A percentile compares a stretch with the other conserved stretches of the same genome.
Evolutionary conservation across 2,797 vertebrate genomes (phyloP).

Genomic region (Melanotaenia pygmaea): DNA sequence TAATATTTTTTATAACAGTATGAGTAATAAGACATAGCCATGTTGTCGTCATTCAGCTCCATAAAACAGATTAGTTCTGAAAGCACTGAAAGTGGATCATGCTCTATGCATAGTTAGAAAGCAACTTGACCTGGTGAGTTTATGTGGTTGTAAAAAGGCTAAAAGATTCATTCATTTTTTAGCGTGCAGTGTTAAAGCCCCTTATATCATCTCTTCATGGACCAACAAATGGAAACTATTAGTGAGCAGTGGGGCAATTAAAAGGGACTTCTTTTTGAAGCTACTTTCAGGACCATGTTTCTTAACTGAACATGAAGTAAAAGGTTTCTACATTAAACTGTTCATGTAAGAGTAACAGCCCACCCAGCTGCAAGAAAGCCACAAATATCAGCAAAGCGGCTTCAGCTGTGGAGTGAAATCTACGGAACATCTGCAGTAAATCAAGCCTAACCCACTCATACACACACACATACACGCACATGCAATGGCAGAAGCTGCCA

Average conservation of each 20-base stretch:
- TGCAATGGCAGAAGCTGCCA: slow-evolving; percentile 21
- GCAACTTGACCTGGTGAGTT: slow-evolving; percentile 37
- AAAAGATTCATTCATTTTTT: slow-evolving; percentile 38
- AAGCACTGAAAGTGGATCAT: slow-evolving; percentile 13
- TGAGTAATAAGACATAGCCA: background rate
- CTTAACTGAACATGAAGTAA: slow-evolving; percentile 8
- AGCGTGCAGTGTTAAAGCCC: slow-evolving; percentile 25
- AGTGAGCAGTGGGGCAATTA: slow-evolving; percentile 31
- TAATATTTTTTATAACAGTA: slow-evolving; percentile 9
- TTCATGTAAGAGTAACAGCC: slow-evolving; percentile 21
- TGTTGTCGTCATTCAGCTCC: slow-evolving; percentile 10
- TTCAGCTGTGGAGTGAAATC: slow-evolving; percentile 61
- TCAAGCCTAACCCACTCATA: slow-evolving; percentile 54
- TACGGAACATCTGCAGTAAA: slow-evolving; percentile 70
- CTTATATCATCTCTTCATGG: slow-evolving; percentile 29
- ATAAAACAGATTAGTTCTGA: slow-evolving; percentile 18
- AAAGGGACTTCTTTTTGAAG: slow-evolving; percentile 49
- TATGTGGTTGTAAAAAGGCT: slow-evolving; percentile 51
- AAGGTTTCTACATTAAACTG: slow-evolving; percentile 17
- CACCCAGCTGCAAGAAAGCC: slow-evolving; percentile 41
- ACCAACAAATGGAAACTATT: slow-evolving; percentile 58
- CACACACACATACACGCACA: slow-evolving; percentile 14
- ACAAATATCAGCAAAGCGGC: slow-evolving; percentile 38
- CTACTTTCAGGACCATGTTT: slow-evolving; percentile 23
- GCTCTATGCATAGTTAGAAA: slow-evolving; percentile 9